phyloP scores from a whole-genome alignment of 2,113 vertebrate species.

The Emberiza fucata region DNA sequence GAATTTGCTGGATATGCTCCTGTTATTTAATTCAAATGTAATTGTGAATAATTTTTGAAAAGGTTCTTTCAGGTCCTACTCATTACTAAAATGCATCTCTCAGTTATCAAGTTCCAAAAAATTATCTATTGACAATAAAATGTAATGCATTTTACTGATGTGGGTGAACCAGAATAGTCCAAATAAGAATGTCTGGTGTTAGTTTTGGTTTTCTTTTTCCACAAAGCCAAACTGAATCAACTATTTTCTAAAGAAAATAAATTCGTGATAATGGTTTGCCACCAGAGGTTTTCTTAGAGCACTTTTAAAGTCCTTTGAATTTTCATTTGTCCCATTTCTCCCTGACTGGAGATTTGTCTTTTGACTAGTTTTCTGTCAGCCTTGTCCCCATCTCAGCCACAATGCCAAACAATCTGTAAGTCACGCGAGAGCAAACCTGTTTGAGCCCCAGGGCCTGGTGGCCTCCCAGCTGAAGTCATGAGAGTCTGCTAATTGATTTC shows the following conservation, averaged over 20 bases:
- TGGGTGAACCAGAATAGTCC: not conserved
- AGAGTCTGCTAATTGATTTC: conserved; percentile 42
- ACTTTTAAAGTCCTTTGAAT: not conserved
- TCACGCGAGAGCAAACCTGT: not conserved
- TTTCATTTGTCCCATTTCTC: not conserved
- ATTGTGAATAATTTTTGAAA: conserved; percentile 22
- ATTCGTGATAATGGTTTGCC: not conserved
- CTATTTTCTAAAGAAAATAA: not conserved
- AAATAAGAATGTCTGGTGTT: not conserved
- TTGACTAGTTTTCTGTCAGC: not conserved
- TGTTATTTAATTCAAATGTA: conserved; percentile 30
- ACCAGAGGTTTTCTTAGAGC: not conserved
- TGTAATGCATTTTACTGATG: not conserved
- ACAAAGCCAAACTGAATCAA: not conserved
- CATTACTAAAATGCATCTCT: conserved; percentile 8
- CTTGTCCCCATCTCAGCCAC: not conserved
- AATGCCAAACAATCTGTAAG: not conserved
- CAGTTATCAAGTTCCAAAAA: not conserved
- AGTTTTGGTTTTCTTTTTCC: not conserved
- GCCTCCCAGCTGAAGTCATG: not conserved
- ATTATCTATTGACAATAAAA: not conserved
- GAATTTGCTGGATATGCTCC: not conserved
- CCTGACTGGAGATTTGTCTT: not conserved
- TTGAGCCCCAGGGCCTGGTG: not conserved
- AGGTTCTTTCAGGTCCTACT: conserved; percentile 1